Percentiles rank a stretch among this genome's conserved stretches.
Evolutionary conservation across 2,797 vertebrate genomes (phyloP).

Genomic region (Dendrocincla fuliginosa): DNA sequence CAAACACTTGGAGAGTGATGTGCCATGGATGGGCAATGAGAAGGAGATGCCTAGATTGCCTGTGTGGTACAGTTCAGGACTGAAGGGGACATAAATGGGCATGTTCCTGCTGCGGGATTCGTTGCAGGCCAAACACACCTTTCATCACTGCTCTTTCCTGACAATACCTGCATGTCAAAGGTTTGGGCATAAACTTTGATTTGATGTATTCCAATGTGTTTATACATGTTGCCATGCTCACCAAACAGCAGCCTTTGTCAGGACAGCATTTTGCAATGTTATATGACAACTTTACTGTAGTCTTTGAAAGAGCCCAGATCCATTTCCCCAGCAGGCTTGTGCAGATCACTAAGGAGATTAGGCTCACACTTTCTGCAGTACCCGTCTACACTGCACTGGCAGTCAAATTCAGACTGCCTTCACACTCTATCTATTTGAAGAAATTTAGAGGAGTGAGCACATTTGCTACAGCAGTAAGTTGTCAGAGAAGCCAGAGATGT

Average conservation of each 20-base stretch:
- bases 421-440: not conserved
- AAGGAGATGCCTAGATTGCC: not conserved
- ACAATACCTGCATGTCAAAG: not conserved
- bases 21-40: not conserved
- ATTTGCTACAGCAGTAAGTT: not conserved
- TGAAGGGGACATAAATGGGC: rapidly evolving
- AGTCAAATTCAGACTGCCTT: not conserved
- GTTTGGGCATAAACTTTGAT: not conserved
- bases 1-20: not conserved
- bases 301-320: not conserved
- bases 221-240: rapidly evolving
- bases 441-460: not conserved
- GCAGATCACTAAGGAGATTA: not conserved
- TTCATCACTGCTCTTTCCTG: not conserved
- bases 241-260: not conserved
- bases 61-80: not conserved
- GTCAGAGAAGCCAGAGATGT: not conserved
- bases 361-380: not conserved
- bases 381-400: not conserved
- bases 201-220: not conserved
- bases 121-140: not conserved
- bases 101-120: rapidly evolving
- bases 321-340: not conserved
- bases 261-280: not conserved
- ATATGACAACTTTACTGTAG: not conserved